A percentile compares a stretch with the other conserved stretches of the same genome.
phyloP scores from a whole-genome alignment of 2,888 invertebrate species.

The Ormyrus rosae region DNA sequence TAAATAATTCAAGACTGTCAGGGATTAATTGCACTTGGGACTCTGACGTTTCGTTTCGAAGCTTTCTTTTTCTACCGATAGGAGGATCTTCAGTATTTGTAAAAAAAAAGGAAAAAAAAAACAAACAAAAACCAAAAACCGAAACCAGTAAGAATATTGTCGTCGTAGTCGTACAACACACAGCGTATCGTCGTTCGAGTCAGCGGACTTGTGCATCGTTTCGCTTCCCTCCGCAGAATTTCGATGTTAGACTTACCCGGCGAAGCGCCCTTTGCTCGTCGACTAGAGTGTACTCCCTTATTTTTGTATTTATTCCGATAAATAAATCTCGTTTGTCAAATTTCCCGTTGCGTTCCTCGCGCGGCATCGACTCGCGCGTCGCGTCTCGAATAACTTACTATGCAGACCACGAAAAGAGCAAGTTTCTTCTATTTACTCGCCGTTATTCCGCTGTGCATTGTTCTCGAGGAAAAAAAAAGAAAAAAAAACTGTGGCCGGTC shows the following conservation, averaged over 20 bases:
- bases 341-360: too few species aligned
- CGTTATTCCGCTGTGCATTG: conserved; percentile 30
- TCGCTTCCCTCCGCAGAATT: not conserved
- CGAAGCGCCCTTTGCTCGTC: not conserved
- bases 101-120: conserved; percentile 4
- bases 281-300: not conserved
- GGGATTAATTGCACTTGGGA: conserved; percentile 14
- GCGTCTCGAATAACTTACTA: not conserved
- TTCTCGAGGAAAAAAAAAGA: not conserved
- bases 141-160: not conserved
- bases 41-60: not conserved
- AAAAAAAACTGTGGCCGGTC: not conserved
- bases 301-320: conserved; percentile 8
- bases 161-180: conserved; percentile 11
- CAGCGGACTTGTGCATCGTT: not conserved
- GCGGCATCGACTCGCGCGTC: not conserved
- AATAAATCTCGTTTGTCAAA: not conserved
- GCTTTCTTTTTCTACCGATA: conserved; percentile 16
- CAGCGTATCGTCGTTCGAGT: conserved; percentile 4
- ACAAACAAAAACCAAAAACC: not conserved
- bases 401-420: not conserved
- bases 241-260: conserved; percentile 8
- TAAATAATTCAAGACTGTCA: conserved; percentile 44
- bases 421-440: not conserved
- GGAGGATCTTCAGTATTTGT: conserved; percentile 10